Conservation (phyloP, 2,797 vertebrate genomes). For the Tachyglossus aculeatus region DNA sequence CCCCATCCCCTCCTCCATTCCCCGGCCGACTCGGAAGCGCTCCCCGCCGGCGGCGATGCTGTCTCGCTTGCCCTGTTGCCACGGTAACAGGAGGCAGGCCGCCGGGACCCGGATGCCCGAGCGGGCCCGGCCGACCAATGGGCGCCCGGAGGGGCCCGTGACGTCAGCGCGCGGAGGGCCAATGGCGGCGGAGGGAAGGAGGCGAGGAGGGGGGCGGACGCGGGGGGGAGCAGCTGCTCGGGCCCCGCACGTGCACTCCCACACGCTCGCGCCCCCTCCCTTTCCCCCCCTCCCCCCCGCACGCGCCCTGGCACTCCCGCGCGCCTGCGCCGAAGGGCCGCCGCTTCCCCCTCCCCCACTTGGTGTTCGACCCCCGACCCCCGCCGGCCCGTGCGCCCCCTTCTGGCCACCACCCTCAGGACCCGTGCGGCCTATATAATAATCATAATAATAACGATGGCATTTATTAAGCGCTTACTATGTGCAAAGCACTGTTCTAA, state of each 20-base stretch:
- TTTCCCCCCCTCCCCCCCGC: not conserved
- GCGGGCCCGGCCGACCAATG: conserved; percentile 48
- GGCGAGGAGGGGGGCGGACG: not conserved
- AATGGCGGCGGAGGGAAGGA: conserved; percentile 26
- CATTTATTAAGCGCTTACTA: no score
- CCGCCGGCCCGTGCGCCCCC: rapidly evolving
- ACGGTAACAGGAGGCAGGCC: conserved; percentile 52
- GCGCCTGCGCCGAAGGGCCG: conserved; percentile 30
- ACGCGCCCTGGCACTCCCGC: not conserved
- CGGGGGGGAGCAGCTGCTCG: conserved; percentile 5
- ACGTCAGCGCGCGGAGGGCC: conserved; percentile 42
- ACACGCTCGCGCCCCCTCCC: conserved; percentile 48
- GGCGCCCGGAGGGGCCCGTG: not conserved
- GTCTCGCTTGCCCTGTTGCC: conserved; percentile 59
- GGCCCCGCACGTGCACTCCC: conserved; percentile 60
- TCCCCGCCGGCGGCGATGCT: not conserved
- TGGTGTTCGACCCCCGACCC: no score
- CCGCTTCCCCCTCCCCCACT: no score
- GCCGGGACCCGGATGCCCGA: conserved; percentile 36
- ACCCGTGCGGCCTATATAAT: not conserved
- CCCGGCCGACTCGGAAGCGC: no score
- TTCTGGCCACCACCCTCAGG: not conserved
- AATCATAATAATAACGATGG: no score
- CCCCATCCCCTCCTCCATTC: no score
- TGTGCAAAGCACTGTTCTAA: no score